Conservation (phyloP, 2,797 vertebrate genomes). For the Ceyx erithaca region DNA sequence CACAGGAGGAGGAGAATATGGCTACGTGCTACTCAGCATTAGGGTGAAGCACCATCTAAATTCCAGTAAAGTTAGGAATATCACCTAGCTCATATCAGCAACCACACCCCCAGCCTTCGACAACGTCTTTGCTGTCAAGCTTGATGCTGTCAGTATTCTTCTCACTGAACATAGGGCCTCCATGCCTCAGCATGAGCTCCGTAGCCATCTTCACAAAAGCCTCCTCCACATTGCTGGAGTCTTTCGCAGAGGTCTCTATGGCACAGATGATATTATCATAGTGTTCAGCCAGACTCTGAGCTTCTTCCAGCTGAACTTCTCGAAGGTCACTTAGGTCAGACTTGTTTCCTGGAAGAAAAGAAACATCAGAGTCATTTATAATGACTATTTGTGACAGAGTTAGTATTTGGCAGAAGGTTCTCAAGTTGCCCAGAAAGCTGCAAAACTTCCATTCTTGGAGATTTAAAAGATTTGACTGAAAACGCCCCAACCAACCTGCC, state of each 20-base stretch:
- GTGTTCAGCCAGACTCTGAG: constrained; percentile 81
- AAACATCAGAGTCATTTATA: not conserved
- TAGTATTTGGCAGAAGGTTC: not conserved
- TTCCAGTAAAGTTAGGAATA: constrained; percentile 41
- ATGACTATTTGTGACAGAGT: not conserved
- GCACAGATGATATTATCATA: constrained; percentile 85
- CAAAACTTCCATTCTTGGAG: not conserved
- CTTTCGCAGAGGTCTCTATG: constrained; percentile 89
- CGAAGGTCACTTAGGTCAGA: constrained; percentile 83
- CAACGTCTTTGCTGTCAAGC: constrained; percentile 86
- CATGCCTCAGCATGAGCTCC: constrained; percentile 87
- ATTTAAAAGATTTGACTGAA: not conserved
- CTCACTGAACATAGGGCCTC: constrained; percentile 86
- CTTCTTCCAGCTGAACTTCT: constrained; percentile 84
- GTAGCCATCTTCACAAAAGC: constrained; percentile 87
- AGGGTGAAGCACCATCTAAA: constrained; percentile 66
- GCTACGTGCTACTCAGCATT: constrained; percentile 66
- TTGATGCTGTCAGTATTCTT: constrained; percentile 85
- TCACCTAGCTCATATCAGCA: constrained; percentile 79
- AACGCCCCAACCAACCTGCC: not conserved
- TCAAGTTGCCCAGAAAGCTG: not conserved
- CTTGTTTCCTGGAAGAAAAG: constrained; percentile 84
- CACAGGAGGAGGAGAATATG: constrained; percentile 62
- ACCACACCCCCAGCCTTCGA: constrained; percentile 84
- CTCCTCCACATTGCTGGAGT: constrained; percentile 88